These are phyloP conservation scores for Colius striatus DNA, from an alignment of 2,113 vertebrate genomes.

Conservation along the genomic window DNA sequence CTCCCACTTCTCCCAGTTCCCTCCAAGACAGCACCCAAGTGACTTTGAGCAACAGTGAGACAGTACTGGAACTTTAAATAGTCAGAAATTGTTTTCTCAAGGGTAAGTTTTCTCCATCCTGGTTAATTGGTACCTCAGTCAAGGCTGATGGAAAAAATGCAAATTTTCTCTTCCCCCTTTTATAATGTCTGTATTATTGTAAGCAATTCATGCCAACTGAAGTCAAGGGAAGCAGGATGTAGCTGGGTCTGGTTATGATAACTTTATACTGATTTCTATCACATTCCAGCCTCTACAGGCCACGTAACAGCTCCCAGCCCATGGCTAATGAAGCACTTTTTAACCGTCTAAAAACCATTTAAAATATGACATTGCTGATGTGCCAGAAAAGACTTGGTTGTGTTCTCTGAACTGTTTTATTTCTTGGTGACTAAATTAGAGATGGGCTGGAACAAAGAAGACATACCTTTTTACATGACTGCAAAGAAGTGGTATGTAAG, in stretches of 20 bases:
- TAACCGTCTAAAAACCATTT: background rate
- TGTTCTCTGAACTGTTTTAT: background rate
- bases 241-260: background rate
- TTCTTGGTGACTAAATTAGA: conserved; percentile 1
- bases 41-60: background rate
- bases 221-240: background rate
- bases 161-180: background rate
- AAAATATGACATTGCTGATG: background rate
- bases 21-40: background rate
- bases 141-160: background rate
- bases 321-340: background rate
- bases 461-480: background rate
- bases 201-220: background rate
- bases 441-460: background rate
- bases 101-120: background rate
- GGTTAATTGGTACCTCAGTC: background rate
- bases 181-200: background rate
- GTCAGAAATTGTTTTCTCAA: background rate
- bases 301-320: background rate
- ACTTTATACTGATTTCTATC: background rate
- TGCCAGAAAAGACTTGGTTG: background rate
- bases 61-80: background rate
- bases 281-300: background rate
- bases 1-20: background rate
- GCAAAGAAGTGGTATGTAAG: background rate